Conservation (phyloP, 2,113 vertebrate species). For the Genyomyrus donnyi region DNA sequence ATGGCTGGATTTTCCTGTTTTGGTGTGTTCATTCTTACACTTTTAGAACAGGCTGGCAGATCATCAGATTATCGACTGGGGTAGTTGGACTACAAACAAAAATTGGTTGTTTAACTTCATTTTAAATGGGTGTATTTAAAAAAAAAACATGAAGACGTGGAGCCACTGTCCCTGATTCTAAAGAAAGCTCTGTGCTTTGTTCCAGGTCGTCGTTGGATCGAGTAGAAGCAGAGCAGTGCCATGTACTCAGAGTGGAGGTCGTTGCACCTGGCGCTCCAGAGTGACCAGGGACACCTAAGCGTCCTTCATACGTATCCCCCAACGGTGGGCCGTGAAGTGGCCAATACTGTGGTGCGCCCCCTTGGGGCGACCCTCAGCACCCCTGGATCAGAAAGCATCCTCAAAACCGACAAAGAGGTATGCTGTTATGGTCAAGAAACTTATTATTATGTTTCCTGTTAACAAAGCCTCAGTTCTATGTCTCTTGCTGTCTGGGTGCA, state of each 20-base stretch:
- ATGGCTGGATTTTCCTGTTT: not conserved
- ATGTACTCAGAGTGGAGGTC: conserved; percentile 99
- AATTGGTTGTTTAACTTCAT: not conserved
- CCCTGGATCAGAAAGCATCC: conserved; percentile 77
- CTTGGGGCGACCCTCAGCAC: conserved; percentile 77
- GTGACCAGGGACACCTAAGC: conserved; percentile 91
- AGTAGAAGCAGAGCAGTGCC: conserved; percentile 59
- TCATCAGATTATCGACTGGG: not conserved
- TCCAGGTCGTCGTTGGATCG: conserved; percentile 54
- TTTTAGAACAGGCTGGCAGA: not conserved
- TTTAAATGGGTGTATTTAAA: not conserved
- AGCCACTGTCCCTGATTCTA: not conserved
- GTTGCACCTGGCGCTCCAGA: conserved; percentile 87
- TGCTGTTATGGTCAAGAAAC: not conserved
- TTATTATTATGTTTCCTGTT: not conserved
- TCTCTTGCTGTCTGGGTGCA: not conserved
- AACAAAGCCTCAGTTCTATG: not conserved
- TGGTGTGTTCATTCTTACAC: not conserved
- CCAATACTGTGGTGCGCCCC: conserved; percentile 86
- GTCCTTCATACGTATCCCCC: conserved; percentile 89
- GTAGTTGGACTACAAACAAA: not conserved
- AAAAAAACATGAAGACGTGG: not conserved
- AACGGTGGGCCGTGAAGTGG: conserved; percentile 84
- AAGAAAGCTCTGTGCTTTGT: not conserved
- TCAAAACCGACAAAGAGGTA: conserved; percentile 95